These are phyloP conservation scores for Drosophila pegasa DNA, from an alignment of 2,888 invertebrate species.

Conservation along the genomic window DNA sequence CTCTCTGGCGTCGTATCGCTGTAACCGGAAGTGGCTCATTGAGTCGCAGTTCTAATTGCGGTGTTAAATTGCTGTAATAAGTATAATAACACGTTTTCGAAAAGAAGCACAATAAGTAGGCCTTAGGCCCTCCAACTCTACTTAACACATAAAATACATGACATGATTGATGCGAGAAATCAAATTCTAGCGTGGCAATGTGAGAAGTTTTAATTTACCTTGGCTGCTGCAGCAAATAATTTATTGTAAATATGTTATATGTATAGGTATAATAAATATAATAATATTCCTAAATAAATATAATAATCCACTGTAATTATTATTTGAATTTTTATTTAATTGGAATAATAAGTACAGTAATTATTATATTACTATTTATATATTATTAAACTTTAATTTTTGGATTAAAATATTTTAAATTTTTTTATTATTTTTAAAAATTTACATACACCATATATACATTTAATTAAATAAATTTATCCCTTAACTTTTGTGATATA, in stretches of 20 bases:
- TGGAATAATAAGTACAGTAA: too few relatives aligned
- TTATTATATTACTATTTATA: too few relatives aligned
- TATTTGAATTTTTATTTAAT: too few relatives aligned
- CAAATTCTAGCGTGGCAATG: neutral
- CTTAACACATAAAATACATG: slow-evolving; percentile 14
- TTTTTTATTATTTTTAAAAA: too few relatives aligned
- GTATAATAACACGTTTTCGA: slow-evolving; percentile 6
- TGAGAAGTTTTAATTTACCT: neutral
- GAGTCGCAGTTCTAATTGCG: slow-evolving; percentile 31
- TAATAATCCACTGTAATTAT: too few relatives aligned
- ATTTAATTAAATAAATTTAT: too few relatives aligned
- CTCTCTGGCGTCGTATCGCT: slow-evolving; percentile 15
- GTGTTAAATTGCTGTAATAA: slow-evolving; percentile 19
- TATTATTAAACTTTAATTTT: too few relatives aligned
- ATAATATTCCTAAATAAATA: too few relatives aligned
- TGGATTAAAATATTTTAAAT: too few relatives aligned
- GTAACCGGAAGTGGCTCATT: slow-evolving; percentile 45
- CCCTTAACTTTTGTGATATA: too few relatives aligned
- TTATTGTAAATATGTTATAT: neutral
- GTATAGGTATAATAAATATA: too few relatives aligned
- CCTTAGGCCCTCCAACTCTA: slow-evolving; percentile 1
- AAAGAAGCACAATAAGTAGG: neutral
- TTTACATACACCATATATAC: too few relatives aligned
- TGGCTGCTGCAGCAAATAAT: neutral
- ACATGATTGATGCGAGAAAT: neutral